Percentiles rank a stretch among this genome's conserved stretches.
These are phyloP conservation scores for Columba janthina DNA, from an alignment of 2,113 vertebrate species.

Conservation along the genomic window DNA sequence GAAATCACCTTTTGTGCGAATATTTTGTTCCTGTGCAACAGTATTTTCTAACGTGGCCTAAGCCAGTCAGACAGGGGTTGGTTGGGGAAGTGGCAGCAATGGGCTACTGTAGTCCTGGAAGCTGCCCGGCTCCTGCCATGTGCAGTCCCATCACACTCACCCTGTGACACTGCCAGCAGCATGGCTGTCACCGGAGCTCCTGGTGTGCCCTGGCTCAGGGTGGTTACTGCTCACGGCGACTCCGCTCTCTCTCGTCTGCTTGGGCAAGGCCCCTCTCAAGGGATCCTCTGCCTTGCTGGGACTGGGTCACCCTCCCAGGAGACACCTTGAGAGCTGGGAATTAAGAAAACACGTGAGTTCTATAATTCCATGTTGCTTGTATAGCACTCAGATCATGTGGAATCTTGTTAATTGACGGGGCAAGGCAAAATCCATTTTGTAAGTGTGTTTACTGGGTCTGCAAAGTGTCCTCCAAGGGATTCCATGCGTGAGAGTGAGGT, in stretches of 20 bases:
- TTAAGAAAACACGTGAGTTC: neutral
- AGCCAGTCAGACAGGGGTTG: neutral
- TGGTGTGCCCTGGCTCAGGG: neutral
- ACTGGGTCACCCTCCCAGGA: neutral
- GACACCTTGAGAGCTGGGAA: neutral
- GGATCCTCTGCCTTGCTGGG: neutral
- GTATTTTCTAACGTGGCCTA: neutral
- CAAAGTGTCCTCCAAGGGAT: accelerated
- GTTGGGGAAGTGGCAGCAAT: accelerated
- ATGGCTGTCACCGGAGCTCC: neutral
- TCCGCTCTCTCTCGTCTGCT: neutral
- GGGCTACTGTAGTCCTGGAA: neutral
- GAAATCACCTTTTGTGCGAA: neutral
- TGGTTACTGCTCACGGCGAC: accelerated
- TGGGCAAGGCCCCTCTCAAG: neutral
- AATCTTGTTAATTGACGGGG: neutral
- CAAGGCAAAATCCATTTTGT: neutral
- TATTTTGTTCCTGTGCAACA: neutral
- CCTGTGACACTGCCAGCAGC: accelerated
- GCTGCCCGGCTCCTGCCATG: neutral
- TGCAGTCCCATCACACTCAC: neutral
- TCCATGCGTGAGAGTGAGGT: neutral
- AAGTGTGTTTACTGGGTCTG: neutral
- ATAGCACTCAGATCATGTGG: accelerated
- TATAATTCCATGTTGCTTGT: neutral